These are phyloP conservation scores for Trachemys scripta DNA, from an alignment of 2,113 vertebrate species.

Conservation along the genomic window DNA sequence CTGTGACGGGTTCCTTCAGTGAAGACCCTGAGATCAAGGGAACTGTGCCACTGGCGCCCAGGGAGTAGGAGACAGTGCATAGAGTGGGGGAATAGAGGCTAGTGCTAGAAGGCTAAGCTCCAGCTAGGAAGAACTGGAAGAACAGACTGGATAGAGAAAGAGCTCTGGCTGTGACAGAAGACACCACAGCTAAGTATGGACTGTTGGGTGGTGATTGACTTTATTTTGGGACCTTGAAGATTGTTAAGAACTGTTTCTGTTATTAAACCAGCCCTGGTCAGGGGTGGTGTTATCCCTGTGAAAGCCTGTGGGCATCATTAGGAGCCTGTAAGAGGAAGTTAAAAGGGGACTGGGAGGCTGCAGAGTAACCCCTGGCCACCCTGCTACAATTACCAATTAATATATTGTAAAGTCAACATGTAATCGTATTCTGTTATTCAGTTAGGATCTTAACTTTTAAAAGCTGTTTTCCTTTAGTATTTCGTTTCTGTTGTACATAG, in stretches of 20 bases:
- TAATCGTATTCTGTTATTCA: slow-evolving; percentile 13
- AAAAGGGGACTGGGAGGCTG: background rate
- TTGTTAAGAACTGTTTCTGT: background rate
- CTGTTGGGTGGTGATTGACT: background rate
- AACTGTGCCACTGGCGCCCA: background rate
- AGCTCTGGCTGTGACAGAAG: background rate
- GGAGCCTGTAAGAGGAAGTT: background rate
- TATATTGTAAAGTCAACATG: slow-evolving; percentile 2
- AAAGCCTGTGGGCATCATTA: background rate
- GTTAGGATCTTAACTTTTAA: slow-evolving; percentile 11
- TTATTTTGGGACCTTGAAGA: background rate
- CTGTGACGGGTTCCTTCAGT: too few species aligned
- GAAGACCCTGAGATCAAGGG: background rate
- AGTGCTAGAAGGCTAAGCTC: background rate
- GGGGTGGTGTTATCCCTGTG: background rate
- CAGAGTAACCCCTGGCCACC: background rate
- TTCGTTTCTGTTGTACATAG: background rate
- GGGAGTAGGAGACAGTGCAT: background rate
- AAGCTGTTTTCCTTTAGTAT: background rate
- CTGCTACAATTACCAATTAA: background rate
- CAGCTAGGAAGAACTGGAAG: background rate
- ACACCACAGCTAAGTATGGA: background rate
- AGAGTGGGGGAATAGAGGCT: background rate
- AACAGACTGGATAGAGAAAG: background rate
- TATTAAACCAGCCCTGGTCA: background rate